Evolutionary conservation across 2,113 vertebrate genomes (phyloP), one percentile per base, ranked within the genome.

Genomic region (Ondatra zibethicus): DNA sequence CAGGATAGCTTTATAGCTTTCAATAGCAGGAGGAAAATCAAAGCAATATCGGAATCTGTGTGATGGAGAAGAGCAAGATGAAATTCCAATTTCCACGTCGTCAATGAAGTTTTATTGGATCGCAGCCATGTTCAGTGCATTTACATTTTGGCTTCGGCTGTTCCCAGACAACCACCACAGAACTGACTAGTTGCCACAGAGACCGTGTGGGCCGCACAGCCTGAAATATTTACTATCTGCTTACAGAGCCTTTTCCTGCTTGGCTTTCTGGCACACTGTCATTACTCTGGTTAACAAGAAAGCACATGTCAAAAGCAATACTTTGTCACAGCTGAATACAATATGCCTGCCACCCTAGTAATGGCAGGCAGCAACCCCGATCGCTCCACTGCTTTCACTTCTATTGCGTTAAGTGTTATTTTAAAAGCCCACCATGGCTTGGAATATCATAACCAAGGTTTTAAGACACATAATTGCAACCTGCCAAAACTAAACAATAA

Each of bases 191-290:
- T 76, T 65, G 77, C 95, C 89, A 80, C 93, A 89, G 84, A 89
- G 68, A 87, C 81, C 21, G 47, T 45, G 89, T 96, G 87, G 73
- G 89, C 61, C 7, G 21, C n/a, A 91, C 86, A 91, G 66, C 21
- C 84, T 90, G 45, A 94, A 95, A 93, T 97, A 95, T 89, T 94
- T 97, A 85, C 88, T 80, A 58, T 27, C 84, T 90, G 92, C 78
- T 93, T 93, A 75, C 70, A 88, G 73, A 96, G 82, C 70, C 45
- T 63, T 93, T 88, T 75, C 78, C 75, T 92, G 23, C 19, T 66
- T 66, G 33, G 63, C 92, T 96, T 77, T 80, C 58, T 88, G 91
- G 87, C 21, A 72, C 25, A 81, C 6, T 45, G 47, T 19, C 93
- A 93, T 86, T 91, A 81, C 66, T 95, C 92, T 81, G 52, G 75